A percentile compares a stretch with the other conserved stretches of the same genome.
Conservation (phyloP, 2,113 vertebrate genomes). For the Sturnira hondurensis region DNA sequence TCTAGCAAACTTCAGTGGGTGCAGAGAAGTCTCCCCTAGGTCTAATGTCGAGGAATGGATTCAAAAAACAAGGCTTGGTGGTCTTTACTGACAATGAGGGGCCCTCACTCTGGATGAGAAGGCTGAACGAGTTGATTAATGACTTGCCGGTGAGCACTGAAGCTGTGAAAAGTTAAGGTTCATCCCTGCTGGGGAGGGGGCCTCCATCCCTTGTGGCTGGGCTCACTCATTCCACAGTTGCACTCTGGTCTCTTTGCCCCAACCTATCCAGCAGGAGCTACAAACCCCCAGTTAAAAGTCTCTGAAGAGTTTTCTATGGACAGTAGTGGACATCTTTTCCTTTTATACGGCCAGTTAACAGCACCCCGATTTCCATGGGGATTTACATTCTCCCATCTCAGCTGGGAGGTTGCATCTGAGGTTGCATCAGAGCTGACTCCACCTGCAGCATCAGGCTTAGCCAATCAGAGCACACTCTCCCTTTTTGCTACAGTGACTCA, state of each 20-base stretch:
- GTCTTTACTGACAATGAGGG: neutral
- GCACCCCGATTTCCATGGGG: neutral
- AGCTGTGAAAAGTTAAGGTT: neutral
- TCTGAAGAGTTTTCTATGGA: fast-evolving
- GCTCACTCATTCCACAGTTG: neutral
- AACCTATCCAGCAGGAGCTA: neutral
- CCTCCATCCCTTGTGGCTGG: neutral
- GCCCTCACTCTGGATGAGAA: neutral
- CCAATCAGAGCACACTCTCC: neutral
- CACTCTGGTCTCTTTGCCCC: neutral
- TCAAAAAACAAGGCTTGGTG: neutral
- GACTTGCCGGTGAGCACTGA: neutral
- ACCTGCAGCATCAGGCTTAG: neutral
- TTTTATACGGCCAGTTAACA: neutral
- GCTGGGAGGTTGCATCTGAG: neutral
- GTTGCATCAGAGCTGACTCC: neutral
- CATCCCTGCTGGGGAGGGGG: neutral
- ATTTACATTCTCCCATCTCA: neutral
- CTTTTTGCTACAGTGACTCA: neutral
- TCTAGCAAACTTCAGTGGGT: conserved; percentile 72
- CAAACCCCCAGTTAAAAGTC: neutral
- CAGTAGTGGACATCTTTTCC: neutral
- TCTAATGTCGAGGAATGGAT: neutral
- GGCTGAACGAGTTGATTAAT: neutral
- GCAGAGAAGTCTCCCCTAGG: neutral